Conservation (phyloP, 1,140 invertebrate species). For the Diplogasteroides magnus region DNA sequence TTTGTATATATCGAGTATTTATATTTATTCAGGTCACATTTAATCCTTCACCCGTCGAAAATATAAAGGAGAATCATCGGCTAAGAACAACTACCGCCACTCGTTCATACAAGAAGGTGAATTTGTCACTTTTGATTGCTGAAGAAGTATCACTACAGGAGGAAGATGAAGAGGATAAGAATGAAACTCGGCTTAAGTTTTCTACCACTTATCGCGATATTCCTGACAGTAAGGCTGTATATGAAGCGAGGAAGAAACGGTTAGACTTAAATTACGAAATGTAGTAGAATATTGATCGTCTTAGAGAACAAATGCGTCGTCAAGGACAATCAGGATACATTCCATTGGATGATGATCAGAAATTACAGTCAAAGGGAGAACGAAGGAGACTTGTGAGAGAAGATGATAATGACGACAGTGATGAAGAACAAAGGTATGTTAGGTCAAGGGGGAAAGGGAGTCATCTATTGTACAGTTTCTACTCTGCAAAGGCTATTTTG, state of each 20-base stretch:
- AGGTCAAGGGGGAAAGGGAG: too few relatives aligned
- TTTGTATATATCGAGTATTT: too few relatives aligned
- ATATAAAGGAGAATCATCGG: too few relatives aligned
- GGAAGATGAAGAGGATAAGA: not conserved
- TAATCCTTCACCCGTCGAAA: too few relatives aligned
- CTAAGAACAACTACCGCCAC: not conserved
- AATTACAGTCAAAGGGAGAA: slow-evolving; percentile 10
- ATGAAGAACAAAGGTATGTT: too few relatives aligned
- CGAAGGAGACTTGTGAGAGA: slow-evolving; percentile 23
- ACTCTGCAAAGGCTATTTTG: slow-evolving; percentile 19
- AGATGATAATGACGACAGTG: slow-evolving; percentile 28
- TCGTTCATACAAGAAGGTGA: not conserved
- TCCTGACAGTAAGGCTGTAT: slow-evolving; percentile 24
- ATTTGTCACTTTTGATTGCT: slow-evolving; percentile 8
- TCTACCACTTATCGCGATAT: slow-evolving; percentile 14
- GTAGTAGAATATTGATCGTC: not conserved
- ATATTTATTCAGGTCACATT: too few relatives aligned
- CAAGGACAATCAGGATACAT: slow-evolving; percentile 22
- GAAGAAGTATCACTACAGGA: not conserved
- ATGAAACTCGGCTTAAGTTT: not conserved
- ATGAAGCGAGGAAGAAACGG: slow-evolving; percentile 23
- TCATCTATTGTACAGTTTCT: slow-evolving; percentile 21
- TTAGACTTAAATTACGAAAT: not conserved
- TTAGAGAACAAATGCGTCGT: slow-evolving; percentile 11
- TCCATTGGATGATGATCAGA: slow-evolving; percentile 27